phyloP scores from a whole-genome alignment of 1,140 invertebrate genomes.

The Zaprionus ghesquierei region DNA sequence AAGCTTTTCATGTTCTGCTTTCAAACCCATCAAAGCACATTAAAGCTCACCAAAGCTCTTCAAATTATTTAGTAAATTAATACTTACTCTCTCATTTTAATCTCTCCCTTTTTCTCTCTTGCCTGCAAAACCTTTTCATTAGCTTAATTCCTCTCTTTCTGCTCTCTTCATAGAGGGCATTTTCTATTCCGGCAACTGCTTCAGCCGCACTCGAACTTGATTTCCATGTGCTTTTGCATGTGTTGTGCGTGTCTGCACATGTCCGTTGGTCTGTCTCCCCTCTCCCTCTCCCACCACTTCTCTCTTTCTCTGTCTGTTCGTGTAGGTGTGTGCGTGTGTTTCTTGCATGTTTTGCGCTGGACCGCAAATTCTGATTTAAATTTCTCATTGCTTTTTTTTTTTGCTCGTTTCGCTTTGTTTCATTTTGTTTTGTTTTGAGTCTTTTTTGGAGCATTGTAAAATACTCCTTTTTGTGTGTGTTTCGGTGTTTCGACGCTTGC shows the following conservation, averaged over 20 bases:
- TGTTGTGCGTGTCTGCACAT: constrained; percentile 4
- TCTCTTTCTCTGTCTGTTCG: neutral
- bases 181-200: neutral
- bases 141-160: neutral
- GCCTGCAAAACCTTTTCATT: neutral
- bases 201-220: constrained; percentile 2
- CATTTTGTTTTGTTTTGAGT: neutral
- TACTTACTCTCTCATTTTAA: neutral
- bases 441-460: constrained; percentile 50
- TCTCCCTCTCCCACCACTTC: neutral
- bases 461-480: constrained; percentile 47
- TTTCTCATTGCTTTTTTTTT: constrained; percentile 36
- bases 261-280: neutral
- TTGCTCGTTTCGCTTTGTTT: constrained; percentile 1
- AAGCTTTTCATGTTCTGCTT: too few relatives aligned
- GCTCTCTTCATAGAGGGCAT: constrained; percentile 3
- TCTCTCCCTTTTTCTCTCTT: neutral
- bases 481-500: constrained; percentile 43
- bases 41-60: neutral
- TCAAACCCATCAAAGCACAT: too few relatives aligned
- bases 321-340: constrained; percentile 24
- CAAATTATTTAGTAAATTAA: neutral
- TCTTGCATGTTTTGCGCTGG: constrained; percentile 53
- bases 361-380: constrained; percentile 73
- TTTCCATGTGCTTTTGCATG: constrained; percentile 30